Percentiles rank a stretch among this genome's conserved stretches.
Conservation (phyloP, 2,797 vertebrate species). For the Chiroxiphia lanceolata region DNA sequence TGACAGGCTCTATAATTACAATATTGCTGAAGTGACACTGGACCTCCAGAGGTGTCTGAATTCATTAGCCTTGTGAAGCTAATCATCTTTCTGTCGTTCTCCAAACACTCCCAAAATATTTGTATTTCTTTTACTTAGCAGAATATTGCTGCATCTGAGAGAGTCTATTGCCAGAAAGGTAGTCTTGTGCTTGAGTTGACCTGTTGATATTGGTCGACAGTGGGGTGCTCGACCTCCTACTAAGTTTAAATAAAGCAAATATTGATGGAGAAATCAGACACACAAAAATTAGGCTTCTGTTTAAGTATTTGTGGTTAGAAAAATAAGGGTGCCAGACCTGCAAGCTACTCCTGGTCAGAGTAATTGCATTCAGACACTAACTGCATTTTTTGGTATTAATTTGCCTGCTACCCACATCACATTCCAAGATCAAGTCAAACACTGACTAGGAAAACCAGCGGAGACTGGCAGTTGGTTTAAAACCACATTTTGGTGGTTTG, state of each 20-base stretch:
- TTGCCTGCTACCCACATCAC: neutral
- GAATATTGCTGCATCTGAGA: conserved; percentile 3
- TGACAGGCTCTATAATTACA: conserved; percentile 44
- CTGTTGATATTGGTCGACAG: conserved; percentile 20
- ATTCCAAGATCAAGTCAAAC: conserved; percentile 35
- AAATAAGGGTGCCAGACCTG: conserved; percentile 48
- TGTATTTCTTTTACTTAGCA: conserved; percentile 19
- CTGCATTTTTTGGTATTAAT: conserved; percentile 45
- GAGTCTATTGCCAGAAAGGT: conserved; percentile 30
- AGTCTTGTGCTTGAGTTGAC: conserved; percentile 2
- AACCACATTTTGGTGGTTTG: neutral
- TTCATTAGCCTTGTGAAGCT: conserved; percentile 45
- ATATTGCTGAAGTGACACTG: conserved; percentile 30
- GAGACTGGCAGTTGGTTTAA: conserved; percentile 1
- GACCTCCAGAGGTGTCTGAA: conserved; percentile 25
- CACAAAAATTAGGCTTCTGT: conserved; percentile 58
- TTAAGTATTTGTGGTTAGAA: conserved; percentile 63
- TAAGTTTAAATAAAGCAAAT: conserved; percentile 61
- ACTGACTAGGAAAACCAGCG: neutral
- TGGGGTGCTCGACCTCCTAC: conserved; percentile 45
- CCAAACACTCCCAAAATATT: conserved; percentile 20
- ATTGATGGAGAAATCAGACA: conserved; percentile 56
- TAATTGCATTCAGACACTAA: conserved; percentile 51
- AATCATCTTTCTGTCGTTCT: conserved; percentile 37
- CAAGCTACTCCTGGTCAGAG: conserved; percentile 31